Evolutionary conservation across 1,140 invertebrate genomes (phyloP), one percentile per base, ranked within the genome.

Genomic region (Daktulosphaira vitifoliae): DNA sequence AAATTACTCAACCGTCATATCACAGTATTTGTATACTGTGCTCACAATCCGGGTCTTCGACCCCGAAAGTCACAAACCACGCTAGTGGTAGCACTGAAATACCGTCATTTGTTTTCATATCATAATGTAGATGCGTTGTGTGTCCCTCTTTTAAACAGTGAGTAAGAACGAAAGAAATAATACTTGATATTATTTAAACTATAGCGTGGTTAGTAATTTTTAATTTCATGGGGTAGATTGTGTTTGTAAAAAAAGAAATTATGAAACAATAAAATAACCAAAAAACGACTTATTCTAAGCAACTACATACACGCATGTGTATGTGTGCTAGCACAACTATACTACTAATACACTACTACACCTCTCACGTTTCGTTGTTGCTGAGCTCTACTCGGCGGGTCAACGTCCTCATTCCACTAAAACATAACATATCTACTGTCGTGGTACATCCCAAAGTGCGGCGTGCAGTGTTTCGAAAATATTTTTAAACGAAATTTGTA

Each of bases 1-100:
- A 59, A 59, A 59, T 59, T 59, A 59, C 54, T 59, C 39, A 59
- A 59, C 54, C 54, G 54, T 59, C 54, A 59, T 59, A 59, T 46
- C 39, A 59, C 39, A 26, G 39, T 26, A 22, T 44, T 23, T 59
- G 38, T 33, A 11, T 33, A 33, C 11, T 5, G 5, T 59, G 54
- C 54, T 59, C 54, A 59, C 44, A 59, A 59, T 59, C 54, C 54
- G 54, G 54, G 54, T 59, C 54, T 59, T 59, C 54, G 54, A 59
- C 54, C 54, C 54, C 54, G 54, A 59, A 59, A 59, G 54, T 59
- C 54, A 59, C 54, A 59, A 46, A 59, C 39, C 54, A 59, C 54
- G 39, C 54, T 13, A 59, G 54, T 59, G 54, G 54, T 59, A 59
- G 54, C 54, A 59, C 54, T 59, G 54, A 59, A 59, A 59, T 38